phyloP scores from a whole-genome alignment of 2,797 vertebrate species.

The Neosilurus hyrtlii region DNA sequence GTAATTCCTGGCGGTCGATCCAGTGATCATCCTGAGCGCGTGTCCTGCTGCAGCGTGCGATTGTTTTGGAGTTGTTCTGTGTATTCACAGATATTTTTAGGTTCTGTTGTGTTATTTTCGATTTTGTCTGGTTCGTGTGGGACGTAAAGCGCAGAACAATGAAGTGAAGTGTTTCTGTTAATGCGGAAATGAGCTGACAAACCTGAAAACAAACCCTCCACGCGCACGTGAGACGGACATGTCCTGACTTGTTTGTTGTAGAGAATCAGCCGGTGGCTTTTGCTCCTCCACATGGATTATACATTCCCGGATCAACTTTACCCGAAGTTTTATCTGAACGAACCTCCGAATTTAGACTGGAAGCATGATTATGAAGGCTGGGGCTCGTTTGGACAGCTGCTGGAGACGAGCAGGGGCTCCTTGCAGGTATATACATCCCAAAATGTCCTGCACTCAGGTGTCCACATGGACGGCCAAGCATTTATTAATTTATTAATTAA shows the following conservation, averaged over 20 bases:
- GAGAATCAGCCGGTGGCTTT: neutral
- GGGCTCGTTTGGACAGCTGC: constrained; percentile 59
- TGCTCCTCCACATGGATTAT: constrained; percentile 55
- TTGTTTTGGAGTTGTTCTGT: too few relatives aligned
- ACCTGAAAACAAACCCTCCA: neutral
- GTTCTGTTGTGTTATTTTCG: neutral
- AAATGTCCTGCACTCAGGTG: too few relatives aligned
- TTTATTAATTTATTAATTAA: too few relatives aligned
- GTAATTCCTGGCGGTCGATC: neutral
- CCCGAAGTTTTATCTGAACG: constrained; percentile 62
- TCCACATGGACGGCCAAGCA: too few relatives aligned
- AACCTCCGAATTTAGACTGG: constrained; percentile 51
- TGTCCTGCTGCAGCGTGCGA: neutral
- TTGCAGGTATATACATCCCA: neutral
- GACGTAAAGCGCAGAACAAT: neutral
- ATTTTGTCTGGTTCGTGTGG: neutral
- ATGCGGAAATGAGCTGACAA: neutral
- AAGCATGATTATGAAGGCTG: constrained; percentile 51
- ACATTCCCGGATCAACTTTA: constrained; percentile 68
- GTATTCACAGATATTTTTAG: too few relatives aligned
- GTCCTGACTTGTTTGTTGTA: neutral
- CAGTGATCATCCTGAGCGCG: neutral
- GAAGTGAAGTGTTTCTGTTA: too few relatives aligned
- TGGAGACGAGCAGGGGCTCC: neutral
- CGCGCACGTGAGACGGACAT: neutral